Evolutionary conservation across 2,888 invertebrate genomes (phyloP), one percentile per base, ranked within the genome.

Genomic region (Sarcophaga rosellei): DNA sequence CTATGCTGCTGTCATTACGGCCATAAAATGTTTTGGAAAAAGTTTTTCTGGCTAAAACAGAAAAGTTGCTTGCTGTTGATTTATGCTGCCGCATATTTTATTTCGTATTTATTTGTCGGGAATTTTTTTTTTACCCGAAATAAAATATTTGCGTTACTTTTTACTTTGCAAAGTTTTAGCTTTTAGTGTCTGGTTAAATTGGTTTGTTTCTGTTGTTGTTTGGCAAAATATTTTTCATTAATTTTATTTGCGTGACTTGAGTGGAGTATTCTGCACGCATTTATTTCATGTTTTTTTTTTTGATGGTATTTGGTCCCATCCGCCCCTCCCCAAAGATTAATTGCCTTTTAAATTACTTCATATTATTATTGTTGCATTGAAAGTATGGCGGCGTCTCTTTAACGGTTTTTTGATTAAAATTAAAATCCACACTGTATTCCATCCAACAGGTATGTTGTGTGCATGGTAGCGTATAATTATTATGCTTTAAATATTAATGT

Each of bases 71-170:
- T 72, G 35, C 35, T 72, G 59, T 59, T 59, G 57, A 72, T 59
- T 73, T 73, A 61, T 61, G 61, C 4, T 61, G 44, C 44, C 15
- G 72, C 20, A 73, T 61, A 73, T 6, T 73, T 73, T 61, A 73
- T n/a, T 53, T 35, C 12, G 53, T 17, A 53, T 25, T n/a, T n/a
- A 59, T 72, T 72, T 70, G 25, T 35, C 25, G 4, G 5, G 57
- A 35, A 15, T 72, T 61, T 61, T 35, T 15, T 17, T 8, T 21
- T 44, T 35, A 45, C 4, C 20, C 20, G 10, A 61, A 61, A n/a
- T 68, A 44, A n/a, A 70, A 70, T 70, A 23, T 69, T 69, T 53
- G 47, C 23, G 23, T 69, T 15, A 23, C 20, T 15, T 69, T 68
- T 53, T 21, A 53, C 17, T 69, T 69, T 68, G 20, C 3, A n/a